Evolutionary conservation across 2,888 invertebrate genomes (phyloP).

Genomic region (Tigriopus californicus): DNA sequence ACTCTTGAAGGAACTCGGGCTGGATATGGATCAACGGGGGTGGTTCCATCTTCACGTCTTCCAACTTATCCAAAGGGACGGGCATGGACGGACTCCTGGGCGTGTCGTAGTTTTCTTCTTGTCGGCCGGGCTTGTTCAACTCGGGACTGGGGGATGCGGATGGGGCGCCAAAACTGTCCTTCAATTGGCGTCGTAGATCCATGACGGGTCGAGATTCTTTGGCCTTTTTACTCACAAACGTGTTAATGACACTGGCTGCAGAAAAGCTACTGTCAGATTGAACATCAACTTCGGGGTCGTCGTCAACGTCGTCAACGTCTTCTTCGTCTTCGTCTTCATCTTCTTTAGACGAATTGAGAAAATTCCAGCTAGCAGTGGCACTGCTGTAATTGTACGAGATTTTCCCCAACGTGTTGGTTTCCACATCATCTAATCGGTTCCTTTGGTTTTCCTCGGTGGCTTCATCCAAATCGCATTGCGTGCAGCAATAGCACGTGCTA

Average conservation of each 20-base stretch:
- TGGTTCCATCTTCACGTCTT: too few relatives aligned
- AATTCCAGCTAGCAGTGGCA: conserved; percentile 3
- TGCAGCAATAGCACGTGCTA: background rate
- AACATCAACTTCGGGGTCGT: conserved; percentile 25
- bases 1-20: background rate
- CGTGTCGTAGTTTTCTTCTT: background rate
- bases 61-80: too few relatives aligned
- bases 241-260: background rate
- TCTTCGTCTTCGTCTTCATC: conserved; percentile 87
- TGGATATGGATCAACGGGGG: too few relatives aligned
- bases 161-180: conserved; percentile 1
- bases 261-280: background rate
- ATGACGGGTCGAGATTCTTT: too few relatives aligned
- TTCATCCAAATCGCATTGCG: background rate
- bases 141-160: background rate
- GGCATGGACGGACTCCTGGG: too few relatives aligned
- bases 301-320: conserved; percentile 49
- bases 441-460: background rate
- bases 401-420: background rate
- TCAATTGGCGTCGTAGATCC: conserved; percentile 2
- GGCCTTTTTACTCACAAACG: background rate
- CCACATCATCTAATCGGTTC: background rate
- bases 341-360: conserved; percentile 30
- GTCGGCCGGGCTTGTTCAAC: background rate
- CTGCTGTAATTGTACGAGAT: background rate